Evolutionary conservation across 2,888 invertebrate genomes (phyloP).

Genomic region (Scaptomyza reducta): DNA sequence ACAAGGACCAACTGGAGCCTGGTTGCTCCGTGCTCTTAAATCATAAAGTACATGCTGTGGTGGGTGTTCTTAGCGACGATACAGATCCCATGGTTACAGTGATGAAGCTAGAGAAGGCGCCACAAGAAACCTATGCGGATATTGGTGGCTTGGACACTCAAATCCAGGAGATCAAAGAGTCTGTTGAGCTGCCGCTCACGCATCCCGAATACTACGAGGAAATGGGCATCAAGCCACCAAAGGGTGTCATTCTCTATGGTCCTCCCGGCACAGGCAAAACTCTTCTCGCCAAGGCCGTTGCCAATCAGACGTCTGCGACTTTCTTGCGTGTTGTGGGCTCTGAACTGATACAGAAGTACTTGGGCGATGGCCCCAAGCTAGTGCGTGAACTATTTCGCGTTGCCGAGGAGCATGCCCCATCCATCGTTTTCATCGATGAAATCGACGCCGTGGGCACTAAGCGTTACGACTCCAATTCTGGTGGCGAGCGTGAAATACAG

Average conservation of each 20-base stretch:
- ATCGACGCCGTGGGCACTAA: constrained; percentile 99
- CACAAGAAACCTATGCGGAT: constrained; percentile 99
- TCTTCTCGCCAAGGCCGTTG: constrained; percentile 98
- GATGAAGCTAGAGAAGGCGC: constrained; percentile 99
- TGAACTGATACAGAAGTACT: constrained; percentile 98
- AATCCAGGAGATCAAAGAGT: constrained; percentile 99
- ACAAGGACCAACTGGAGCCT: constrained; percentile 99
- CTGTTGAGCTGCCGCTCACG: constrained; percentile 98
- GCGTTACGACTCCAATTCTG: constrained; percentile 99
- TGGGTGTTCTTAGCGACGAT: constrained; percentile 99
- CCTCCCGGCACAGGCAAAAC: constrained; percentile 99
- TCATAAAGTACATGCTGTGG: constrained; percentile 99
- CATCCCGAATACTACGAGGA: constrained; percentile 99
- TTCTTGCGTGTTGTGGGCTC: constrained; percentile 99
- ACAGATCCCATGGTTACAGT: constrained; percentile 99
- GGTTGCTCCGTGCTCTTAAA: constrained; percentile 99
- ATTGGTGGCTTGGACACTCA: constrained; percentile 98
- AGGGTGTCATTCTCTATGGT: constrained; percentile 99
- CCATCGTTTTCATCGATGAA: constrained; percentile 99
- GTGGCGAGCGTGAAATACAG: constrained; percentile 99
- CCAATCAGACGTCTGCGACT: constrained; percentile 99
- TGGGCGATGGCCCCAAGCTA: constrained; percentile 99
- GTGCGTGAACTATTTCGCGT: constrained; percentile 98
- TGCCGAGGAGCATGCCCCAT: constrained; percentile 99
- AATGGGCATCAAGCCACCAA: constrained; percentile 99